Percentiles rank a stretch among this genome's conserved stretches.
Evolutionary conservation across 2,113 vertebrate genomes (phyloP).

Genomic region (Gracilinanus agilis): DNA sequence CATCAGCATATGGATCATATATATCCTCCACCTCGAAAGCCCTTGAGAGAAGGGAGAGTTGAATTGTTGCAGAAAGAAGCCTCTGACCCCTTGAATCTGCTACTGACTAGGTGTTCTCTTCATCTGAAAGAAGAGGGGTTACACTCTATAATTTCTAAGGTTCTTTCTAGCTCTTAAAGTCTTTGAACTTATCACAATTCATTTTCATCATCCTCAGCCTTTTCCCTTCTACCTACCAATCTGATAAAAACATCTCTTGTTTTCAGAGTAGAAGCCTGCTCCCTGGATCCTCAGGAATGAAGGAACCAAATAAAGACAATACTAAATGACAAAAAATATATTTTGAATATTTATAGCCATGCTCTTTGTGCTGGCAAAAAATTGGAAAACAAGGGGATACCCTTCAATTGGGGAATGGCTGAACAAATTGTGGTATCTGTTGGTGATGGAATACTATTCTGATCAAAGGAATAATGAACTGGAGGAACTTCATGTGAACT

Average conservation of each 20-base stretch:
- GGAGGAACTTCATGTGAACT: too few relatives aligned
- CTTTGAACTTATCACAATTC: neutral
- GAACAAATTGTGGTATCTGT: too few relatives aligned
- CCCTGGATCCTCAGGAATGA: too few relatives aligned
- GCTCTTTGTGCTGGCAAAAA: too few relatives aligned
- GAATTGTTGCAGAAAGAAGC: neutral
- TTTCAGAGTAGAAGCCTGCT: neutral
- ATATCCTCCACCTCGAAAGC: neutral
- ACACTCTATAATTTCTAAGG: neutral
- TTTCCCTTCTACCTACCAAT: neutral
- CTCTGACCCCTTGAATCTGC: neutral
- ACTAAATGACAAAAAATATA: too few relatives aligned
- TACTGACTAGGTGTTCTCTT: neutral
- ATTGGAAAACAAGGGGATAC: too few relatives aligned
- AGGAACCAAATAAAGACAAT: too few relatives aligned
- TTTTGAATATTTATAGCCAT: too few relatives aligned
- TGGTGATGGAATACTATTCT: too few relatives aligned
- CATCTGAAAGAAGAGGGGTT: neutral
- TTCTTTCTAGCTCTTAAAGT: neutral
- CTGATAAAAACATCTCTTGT: neutral
- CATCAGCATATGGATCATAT: neutral
- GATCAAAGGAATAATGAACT: too few relatives aligned
- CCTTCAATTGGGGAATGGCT: too few relatives aligned
- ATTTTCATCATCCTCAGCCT: neutral
- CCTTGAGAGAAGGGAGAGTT: neutral